A percentile compares a stretch with the other conserved stretches of the same genome.
These are phyloP conservation scores for Ictidomys tridecemlineatus DNA, from an alignment of 2,113 vertebrate species.

Conservation along the genomic window DNA sequence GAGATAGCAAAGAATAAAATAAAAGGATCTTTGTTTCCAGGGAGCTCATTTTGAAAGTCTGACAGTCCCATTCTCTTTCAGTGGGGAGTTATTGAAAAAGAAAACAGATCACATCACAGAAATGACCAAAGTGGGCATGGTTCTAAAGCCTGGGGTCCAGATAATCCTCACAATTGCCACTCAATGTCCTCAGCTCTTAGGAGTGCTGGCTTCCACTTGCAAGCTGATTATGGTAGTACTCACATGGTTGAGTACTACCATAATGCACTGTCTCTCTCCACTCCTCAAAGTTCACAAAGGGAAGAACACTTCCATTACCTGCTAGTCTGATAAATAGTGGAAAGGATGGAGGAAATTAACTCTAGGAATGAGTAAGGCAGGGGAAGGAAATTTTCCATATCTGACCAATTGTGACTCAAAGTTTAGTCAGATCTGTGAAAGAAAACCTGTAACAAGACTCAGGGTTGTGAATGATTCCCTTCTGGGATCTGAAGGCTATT, in stretches of 20 bases:
- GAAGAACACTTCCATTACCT: slow-evolving; percentile 30
- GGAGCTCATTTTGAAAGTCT: slow-evolving; percentile 41
- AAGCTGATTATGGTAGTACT: neutral
- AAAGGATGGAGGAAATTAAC: slow-evolving; percentile 52
- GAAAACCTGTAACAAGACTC: neutral
- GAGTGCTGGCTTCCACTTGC: neutral
- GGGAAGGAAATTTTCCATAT: slow-evolving; percentile 21
- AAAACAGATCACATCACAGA: slow-evolving; percentile 58
- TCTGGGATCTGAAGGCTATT: slow-evolving; percentile 7
- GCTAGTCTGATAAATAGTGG: neutral
- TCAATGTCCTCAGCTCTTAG: neutral
- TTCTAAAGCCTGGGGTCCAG: neutral
- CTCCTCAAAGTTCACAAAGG: slow-evolving; percentile 9
- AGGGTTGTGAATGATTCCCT: neutral
- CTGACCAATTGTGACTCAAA: slow-evolving; percentile 55
- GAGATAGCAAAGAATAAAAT: slow-evolving; percentile 52
- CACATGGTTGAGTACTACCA: neutral
- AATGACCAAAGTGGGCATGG: neutral
- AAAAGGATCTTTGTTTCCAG: slow-evolving; percentile 46
- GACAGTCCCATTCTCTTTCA: slow-evolving; percentile 66
- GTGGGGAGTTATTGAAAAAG: slow-evolving; percentile 65
- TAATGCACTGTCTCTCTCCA: neutral
- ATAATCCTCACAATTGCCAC: neutral
- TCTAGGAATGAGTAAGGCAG: neutral
- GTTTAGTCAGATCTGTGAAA: slow-evolving; percentile 65